phyloP scores from a whole-genome alignment of 2,113 vertebrate species.

The Semnornis frantzii region DNA sequence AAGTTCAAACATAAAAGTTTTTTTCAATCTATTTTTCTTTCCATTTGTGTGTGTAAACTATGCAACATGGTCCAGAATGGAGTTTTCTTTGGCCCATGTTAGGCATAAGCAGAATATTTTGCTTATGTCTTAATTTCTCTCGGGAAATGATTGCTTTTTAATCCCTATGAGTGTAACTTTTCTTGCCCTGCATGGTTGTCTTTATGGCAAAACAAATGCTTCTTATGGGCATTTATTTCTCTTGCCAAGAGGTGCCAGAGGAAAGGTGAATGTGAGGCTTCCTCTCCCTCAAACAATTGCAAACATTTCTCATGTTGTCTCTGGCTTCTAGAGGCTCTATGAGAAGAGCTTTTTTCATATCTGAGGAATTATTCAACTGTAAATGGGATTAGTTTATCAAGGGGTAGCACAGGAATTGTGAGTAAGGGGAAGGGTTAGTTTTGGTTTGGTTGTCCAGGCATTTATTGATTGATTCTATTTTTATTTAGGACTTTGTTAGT shows the following conservation, averaged over 20 bases:
- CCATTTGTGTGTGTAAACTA: background rate
- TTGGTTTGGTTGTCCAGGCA: background rate
- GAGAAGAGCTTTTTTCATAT: background rate
- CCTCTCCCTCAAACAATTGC: constrained; percentile 25
- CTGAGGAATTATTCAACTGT: background rate
- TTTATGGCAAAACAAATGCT: background rate
- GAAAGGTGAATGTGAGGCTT: constrained; percentile 39
- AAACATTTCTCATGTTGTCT: background rate
- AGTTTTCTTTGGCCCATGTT: constrained; percentile 31
- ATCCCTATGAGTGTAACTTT: background rate
- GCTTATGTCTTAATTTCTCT: constrained; percentile 28
- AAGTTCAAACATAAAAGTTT: background rate
- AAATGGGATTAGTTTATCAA: background rate
- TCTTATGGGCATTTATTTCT: constrained; percentile 3
- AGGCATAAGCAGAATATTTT: constrained; percentile 4
- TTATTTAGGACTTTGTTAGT: background rate
- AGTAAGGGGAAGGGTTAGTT: background rate
- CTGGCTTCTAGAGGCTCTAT: background rate
- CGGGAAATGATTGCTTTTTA: constrained; percentile 25
- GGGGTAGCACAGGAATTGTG: background rate
- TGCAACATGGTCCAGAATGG: background rate
- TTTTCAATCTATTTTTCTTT: background rate
- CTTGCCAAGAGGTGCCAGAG: constrained; percentile 32
- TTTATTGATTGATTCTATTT: background rate
- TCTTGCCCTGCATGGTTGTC: background rate